Base-by-base conservation (phyloP, 2,888 invertebrate species). In the Keiferia lycopersicella region DNA sequence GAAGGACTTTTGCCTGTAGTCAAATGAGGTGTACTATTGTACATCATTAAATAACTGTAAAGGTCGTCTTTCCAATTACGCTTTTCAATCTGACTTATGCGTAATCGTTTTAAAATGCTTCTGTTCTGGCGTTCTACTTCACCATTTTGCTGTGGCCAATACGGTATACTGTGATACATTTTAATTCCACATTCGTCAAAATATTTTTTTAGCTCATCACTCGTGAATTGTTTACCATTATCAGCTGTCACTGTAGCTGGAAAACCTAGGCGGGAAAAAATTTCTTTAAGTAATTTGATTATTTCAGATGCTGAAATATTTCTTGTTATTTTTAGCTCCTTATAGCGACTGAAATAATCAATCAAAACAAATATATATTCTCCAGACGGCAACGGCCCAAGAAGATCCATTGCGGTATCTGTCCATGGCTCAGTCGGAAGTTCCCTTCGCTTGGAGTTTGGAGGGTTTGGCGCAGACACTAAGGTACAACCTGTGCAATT, bases 381-480 rank as follows among this genome's bases (percentile, higher is more conserved):
- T 8, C 34, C 34, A 34, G 59, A 64, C 4, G 69, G 69, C 0
- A 69, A 56, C n/a, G 66, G 69, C 6, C 67, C 67, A 14, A 77
- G 22, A 41, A 20, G 69, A 61, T 71, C 71, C 1, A 75, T 51
- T 0, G 72, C 71, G 11, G 69, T 16, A 70, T 26, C 34, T 8
- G 8, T 8, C 71, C 71, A 73, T 0, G 71, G 62, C 11, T 26
- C 57, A 2, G 30, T 0, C 2, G 69, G 71, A 8, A 71, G 38
- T 16, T 66, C 64, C 0, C 67, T 34, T 1, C 68, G n/a, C 11
- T 64, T 67, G 0, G 69, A 68, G 0, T 8, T 50, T 7, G 68
- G 67, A 1, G 62, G 66, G 38, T 64, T 71, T 8, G 70, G 12
- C 6, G 34, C 34, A 34, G 34, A 7, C 4, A 34, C 4, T 8